Evolutionary conservation across 2,888 invertebrate genomes (phyloP), one percentile per base, ranked within the genome.

Genomic region (Erpobdella octoculata): DNA sequence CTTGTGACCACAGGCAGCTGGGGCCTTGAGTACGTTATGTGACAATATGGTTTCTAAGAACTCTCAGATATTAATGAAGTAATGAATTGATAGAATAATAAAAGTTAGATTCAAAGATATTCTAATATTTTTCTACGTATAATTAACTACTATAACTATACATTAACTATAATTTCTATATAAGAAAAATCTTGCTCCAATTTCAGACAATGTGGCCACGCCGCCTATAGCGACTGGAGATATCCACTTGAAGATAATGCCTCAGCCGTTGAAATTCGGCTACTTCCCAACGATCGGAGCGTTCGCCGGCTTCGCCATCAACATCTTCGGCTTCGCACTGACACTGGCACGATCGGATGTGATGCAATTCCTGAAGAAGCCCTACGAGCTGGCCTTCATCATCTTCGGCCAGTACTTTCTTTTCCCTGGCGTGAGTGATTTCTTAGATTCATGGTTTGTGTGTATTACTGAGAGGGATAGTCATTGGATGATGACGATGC

Each of bases 301-400:
- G 2, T 69, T 69, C 28, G 58, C 31, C 35, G 69, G 69, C 18
- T 69, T 69, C 18, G 31, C 58, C 25, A 35, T 69, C 53, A 69
- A 69, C 31, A 69, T 69, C 12, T 69, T 69, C 58, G 69, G 69
- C 35, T 69, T 69, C 25, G n/a, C 69, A 58, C 28, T 69, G 21
- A 69, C 31, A 33, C 1, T 69, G 8, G 46, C 48, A 31, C 48
- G 28, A 53, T 15, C 48, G 0, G 69, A 69, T 0, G 69, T 58
- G 1, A 3, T 58, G 0, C 69, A 53, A 6, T 69, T 41, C n/a
- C 35, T 69, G 21, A 69, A 33, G 21, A 69, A 46, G 35, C 69
- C 69, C 21, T 5, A 58, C n/a, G 58, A 53, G 31, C 28, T 69
- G 35, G 53, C 12, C 15, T 35, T 53, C 25, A 41, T 69, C 15